phyloP scores from a whole-genome alignment of 2,113 vertebrate genomes.

The Excalfactoria chinensis region DNA sequence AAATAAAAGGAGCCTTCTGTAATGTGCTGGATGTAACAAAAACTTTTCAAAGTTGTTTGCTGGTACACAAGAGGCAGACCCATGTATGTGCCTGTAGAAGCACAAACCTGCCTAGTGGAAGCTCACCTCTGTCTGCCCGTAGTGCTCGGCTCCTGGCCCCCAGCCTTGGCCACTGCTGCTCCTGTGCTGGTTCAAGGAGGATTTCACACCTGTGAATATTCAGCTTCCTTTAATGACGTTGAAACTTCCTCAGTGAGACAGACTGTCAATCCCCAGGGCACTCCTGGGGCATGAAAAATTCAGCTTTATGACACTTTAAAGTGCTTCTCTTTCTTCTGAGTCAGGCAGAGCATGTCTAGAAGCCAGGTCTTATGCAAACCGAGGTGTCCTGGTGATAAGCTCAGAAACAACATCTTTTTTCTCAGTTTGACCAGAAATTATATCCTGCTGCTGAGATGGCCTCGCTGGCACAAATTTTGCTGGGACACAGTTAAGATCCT shows the following conservation, averaged over 20 bases:
- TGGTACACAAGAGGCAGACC: neutral
- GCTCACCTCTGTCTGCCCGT: neutral
- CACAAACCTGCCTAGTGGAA: neutral
- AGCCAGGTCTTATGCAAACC: neutral
- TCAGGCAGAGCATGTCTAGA: neutral
- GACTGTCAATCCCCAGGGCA: fast-evolving
- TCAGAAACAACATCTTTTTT: neutral
- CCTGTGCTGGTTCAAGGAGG: fast-evolving
- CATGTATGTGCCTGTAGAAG: neutral
- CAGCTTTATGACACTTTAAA: neutral
- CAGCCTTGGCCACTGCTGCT: neutral
- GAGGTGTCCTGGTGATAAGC: fast-evolving
- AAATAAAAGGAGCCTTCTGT: neutral
- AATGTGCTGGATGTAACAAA: neutral
- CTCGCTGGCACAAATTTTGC: neutral
- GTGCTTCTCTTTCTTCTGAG: neutral
- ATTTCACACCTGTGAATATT: neutral
- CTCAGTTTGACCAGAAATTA: neutral
- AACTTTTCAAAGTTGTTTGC: neutral
- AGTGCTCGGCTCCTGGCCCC: neutral
- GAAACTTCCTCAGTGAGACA: neutral
- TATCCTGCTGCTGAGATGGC: neutral
- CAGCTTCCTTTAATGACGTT: neutral
- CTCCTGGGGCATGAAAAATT: neutral
- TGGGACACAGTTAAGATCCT: neutral